Conservation (phyloP, 1,140 invertebrate genomes). For the Diorhabda carinulata region DNA sequence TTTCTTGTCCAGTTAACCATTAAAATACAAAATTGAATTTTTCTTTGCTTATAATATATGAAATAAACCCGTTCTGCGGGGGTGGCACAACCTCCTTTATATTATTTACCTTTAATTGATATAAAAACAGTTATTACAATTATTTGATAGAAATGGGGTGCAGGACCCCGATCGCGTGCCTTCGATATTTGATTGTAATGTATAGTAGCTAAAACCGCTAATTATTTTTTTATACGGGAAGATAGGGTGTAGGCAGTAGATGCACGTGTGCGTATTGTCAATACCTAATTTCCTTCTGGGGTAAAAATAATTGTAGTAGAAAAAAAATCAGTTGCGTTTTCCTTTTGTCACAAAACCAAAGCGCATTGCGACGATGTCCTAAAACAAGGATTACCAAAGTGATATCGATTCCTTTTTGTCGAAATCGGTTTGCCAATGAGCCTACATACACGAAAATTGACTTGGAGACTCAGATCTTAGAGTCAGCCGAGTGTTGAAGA, state of each 20-base stretch:
- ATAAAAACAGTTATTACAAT: slow-evolving; percentile 3
- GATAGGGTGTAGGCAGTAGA: neutral
- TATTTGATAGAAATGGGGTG: neutral
- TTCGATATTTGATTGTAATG: slow-evolving; percentile 2
- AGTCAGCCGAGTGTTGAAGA: too few species aligned
- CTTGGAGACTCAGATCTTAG: too few species aligned
- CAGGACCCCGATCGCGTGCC: neutral
- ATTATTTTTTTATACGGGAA: neutral
- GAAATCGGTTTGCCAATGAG: too few species aligned
- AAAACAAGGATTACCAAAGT: too few species aligned
- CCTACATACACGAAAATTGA: too few species aligned
- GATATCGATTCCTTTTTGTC: too few species aligned
- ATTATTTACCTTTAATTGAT: slow-evolving; percentile 3
- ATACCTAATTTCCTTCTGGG: neutral
- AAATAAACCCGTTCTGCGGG: neutral
- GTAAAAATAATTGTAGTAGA: too few species aligned
- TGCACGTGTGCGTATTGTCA: neutral
- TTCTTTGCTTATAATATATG: neutral
- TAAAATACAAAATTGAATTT: neutral
- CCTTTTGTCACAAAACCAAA: too few species aligned
- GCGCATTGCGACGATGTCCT: too few species aligned
- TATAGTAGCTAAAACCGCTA: neutral
- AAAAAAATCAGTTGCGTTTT: too few species aligned
- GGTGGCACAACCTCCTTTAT: neutral
- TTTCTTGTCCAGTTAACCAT: neutral